Conservation (phyloP, 1,140 invertebrate species). For the Sarcophaga bullata region DNA sequence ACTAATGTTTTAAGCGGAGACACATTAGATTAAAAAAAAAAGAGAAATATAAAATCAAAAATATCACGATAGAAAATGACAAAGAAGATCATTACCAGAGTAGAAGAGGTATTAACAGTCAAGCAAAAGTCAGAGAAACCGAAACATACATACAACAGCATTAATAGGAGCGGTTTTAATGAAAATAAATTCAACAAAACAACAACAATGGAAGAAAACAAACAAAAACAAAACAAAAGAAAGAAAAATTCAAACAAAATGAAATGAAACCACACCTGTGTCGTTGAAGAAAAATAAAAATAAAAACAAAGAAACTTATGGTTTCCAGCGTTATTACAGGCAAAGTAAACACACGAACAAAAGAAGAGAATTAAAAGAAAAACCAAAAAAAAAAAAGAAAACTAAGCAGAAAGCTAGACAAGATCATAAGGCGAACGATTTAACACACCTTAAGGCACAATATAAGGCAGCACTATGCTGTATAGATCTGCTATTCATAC, state of each 20-base stretch:
- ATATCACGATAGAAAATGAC: too few relatives aligned
- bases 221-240: not conserved
- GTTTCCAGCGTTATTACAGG: too few relatives aligned
- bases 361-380: too few relatives aligned
- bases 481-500: not conserved
- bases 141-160: too few relatives aligned
- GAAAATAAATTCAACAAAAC: too few relatives aligned
- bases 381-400: not conserved
- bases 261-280: constrained; percentile 30
- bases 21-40: not conserved
- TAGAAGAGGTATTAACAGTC: too few relatives aligned
- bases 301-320: not conserved
- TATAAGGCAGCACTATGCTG: too few relatives aligned
- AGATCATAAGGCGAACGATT: not conserved
- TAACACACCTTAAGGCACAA: constrained; percentile 31
- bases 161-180: not conserved
- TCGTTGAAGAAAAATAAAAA: not conserved
- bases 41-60: not conserved
- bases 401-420: not conserved
- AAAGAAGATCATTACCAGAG: too few relatives aligned
- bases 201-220: not conserved
- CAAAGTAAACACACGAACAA: too few relatives aligned
- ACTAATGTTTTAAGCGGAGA: not conserved
- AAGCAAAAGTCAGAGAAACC: too few relatives aligned
- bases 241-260: constrained; percentile 20